Evolutionary conservation across 2,888 invertebrate genomes (phyloP).

Genomic region (Stramonita haemastoma): DNA sequence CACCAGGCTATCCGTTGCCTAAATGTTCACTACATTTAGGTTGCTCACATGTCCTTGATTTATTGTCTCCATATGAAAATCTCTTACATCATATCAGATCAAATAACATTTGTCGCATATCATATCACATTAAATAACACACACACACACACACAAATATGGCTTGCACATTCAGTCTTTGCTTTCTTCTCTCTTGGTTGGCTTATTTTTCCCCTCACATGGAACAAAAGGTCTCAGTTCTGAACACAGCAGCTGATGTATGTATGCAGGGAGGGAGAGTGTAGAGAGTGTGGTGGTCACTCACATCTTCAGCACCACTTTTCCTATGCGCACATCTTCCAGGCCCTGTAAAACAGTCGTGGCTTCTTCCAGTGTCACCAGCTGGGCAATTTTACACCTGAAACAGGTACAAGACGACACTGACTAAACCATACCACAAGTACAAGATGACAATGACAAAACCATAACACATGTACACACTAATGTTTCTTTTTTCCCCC

Average conservation of each 20-base stretch:
- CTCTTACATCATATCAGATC: neutral
- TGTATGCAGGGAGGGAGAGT: neutral
- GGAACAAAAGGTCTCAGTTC: neutral
- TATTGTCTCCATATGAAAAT: too few relatives aligned
- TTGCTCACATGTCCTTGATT: neutral
- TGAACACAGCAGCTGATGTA: neutral
- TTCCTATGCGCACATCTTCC: constrained; percentile 32
- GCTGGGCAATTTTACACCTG: constrained; percentile 39
- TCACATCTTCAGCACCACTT: constrained; percentile 39
- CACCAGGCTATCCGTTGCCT: neutral
- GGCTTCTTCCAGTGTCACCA: constrained; percentile 34
- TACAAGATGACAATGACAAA: too few relatives aligned
- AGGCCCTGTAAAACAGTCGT: neutral
- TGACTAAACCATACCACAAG: too few relatives aligned
- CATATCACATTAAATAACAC: neutral
- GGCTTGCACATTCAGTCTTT: neutral
- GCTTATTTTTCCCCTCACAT: neutral
- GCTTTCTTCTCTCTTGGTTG: neutral
- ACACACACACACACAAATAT: neutral
- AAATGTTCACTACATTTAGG: neutral
- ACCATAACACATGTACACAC: too few relatives aligned
- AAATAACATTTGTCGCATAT: neutral
- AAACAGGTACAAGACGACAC: neutral
- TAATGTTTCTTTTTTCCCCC: too few relatives aligned
- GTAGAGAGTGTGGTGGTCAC: too few relatives aligned